A percentile compares a stretch with the other conserved stretches of the same genome.
Evolutionary conservation across 2,797 vertebrate genomes (phyloP).

Genomic region (Enteromius thamalakanensis): DNA sequence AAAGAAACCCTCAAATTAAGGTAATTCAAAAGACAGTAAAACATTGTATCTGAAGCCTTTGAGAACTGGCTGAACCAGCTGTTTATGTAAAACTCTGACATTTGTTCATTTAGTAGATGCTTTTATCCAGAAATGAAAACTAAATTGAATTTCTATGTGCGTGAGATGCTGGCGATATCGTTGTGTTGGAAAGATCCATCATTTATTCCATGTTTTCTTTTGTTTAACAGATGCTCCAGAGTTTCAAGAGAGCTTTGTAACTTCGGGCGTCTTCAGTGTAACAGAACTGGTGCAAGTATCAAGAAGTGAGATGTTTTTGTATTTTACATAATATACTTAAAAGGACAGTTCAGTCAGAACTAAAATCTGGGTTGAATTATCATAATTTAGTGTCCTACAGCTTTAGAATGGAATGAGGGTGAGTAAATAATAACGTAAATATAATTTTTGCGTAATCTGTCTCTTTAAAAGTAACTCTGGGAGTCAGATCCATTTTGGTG

Average conservation of each 20-base stretch:
- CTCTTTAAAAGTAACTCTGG: background rate
- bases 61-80: background rate
- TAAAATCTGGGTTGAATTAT: background rate
- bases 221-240: constrained; percentile 87
- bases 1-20: background rate
- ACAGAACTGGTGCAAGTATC: constrained; percentile 97
- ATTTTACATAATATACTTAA: background rate
- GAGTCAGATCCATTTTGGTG: background rate
- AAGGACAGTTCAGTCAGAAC: background rate
- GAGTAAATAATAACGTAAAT: background rate
- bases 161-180: constrained; percentile 25
- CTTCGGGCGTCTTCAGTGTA: constrained; percentile 97
- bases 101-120: constrained; percentile 22
- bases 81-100: background rate
- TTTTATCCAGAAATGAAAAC: constrained; percentile 37
- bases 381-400: background rate
- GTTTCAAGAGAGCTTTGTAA: constrained; percentile 96
- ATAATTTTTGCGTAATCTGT: background rate
- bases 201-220: constrained; percentile 43
- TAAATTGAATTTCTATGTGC: constrained; percentile 34
- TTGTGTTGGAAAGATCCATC: constrained; percentile 18
- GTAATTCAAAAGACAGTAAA: background rate
- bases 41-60: background rate
- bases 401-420: background rate
- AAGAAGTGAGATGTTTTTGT: constrained; percentile 85